Evolutionary conservation across 2,797 vertebrate species (phyloP).

Genomic region (Arvicola amphibius): DNA sequence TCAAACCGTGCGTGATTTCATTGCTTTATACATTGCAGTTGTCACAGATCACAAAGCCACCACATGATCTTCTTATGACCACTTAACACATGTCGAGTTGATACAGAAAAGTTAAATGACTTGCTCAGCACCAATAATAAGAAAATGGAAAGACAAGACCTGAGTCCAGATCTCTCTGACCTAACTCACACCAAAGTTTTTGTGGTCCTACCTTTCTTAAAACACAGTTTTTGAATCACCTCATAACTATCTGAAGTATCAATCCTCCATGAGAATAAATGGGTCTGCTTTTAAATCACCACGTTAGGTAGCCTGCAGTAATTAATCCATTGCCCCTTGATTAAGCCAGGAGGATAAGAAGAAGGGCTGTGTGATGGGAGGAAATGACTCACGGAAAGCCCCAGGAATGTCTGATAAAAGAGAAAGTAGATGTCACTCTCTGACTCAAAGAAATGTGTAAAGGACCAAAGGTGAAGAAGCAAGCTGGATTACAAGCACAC

Average conservation of each 20-base stretch:
- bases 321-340: background rate
- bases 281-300: background rate
- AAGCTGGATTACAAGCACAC: background rate
- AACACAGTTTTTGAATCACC: background rate
- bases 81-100: background rate
- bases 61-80: background rate
- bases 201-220: conserved; percentile 12
- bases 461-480: background rate
- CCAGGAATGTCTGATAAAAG: conserved; percentile 19
- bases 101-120: background rate
- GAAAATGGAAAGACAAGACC: background rate
- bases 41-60: background rate
- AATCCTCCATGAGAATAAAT: background rate
- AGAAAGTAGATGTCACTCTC: conserved; percentile 41
- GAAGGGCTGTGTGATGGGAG: background rate
- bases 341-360: background rate
- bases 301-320: background rate
- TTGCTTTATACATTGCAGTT: background rate
- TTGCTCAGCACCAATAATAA: background rate
- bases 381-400: background rate
- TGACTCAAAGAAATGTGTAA: background rate
- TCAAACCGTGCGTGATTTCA: rapidly evolving
- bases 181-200: background rate
- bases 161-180: conserved; percentile 11
- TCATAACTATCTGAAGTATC: background rate